Conservation (phyloP, 2,888 invertebrate genomes). For the Protodeltote pygarga region DNA sequence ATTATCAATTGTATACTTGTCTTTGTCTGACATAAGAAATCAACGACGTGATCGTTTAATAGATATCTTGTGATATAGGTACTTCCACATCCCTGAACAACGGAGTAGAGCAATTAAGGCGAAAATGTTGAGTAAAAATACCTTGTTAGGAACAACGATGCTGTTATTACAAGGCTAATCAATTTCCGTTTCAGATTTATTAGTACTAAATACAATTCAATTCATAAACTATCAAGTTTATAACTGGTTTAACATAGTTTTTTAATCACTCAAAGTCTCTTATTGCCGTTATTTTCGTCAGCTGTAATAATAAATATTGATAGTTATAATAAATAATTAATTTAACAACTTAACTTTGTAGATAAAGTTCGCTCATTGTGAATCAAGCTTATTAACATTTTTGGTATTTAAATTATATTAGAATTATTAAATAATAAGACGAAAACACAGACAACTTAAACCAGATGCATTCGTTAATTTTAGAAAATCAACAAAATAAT, state of each 20-base stretch:
- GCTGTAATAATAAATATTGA: too few relatives aligned
- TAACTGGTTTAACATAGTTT: background rate
- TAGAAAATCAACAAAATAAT: slow-evolving; percentile 1
- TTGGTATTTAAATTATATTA: too few relatives aligned
- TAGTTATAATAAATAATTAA: too few relatives aligned
- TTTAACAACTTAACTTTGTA: too few relatives aligned
- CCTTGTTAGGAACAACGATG: slow-evolving; percentile 1
- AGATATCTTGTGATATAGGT: background rate
- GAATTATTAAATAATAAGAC: too few relatives aligned
- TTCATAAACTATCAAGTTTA: slow-evolving; percentile 15
- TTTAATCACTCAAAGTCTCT: slow-evolving; percentile 7
- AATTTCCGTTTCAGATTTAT: slow-evolving; percentile 16
- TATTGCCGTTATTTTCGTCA: slow-evolving; percentile 26
- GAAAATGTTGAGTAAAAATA: slow-evolving; percentile 1
- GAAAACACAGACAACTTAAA: too few relatives aligned
- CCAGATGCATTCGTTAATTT: too few relatives aligned
- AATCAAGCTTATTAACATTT: too few relatives aligned
- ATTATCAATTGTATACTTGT: background rate
- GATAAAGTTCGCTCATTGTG: too few relatives aligned
- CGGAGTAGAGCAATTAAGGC: slow-evolving; percentile 18
- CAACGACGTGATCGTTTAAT: slow-evolving; percentile 5
- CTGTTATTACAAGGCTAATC: slow-evolving; percentile 23
- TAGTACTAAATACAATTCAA: slow-evolving; percentile 4
- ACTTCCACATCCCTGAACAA: slow-evolving; percentile 4
- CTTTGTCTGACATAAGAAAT: slow-evolving; percentile 15